Conservation (phyloP, 2,113 vertebrate genomes). For the Sapayoa aenigma region DNA sequence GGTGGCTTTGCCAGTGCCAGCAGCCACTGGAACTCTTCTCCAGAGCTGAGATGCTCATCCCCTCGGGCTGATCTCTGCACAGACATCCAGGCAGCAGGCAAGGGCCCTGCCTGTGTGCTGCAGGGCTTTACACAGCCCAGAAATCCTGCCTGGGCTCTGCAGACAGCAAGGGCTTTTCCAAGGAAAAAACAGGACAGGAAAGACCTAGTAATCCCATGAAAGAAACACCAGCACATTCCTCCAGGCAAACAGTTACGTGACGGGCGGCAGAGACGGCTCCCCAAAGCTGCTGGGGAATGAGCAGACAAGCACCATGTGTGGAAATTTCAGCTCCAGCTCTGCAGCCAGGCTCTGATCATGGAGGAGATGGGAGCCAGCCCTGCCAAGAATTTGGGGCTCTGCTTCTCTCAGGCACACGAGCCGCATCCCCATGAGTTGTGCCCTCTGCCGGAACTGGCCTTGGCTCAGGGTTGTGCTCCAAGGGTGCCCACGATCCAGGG, state of each 20-base stretch:
- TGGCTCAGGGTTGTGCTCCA: accelerated
- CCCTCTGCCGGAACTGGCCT: neutral
- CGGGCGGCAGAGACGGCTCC: conserved; percentile 73
- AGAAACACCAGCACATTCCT: conserved; percentile 77
- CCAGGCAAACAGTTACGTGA: conserved; percentile 74
- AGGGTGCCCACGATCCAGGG: accelerated
- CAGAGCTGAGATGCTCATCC: neutral
- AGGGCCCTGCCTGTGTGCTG: neutral
- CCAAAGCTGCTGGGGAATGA: conserved; percentile 26
- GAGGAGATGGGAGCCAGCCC: neutral
- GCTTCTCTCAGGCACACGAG: neutral
- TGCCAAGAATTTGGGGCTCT: neutral
- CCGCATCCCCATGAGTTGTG: neutral
- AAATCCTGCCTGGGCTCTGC: neutral
- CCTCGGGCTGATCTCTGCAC: neutral
- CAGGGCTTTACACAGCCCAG: conserved; percentile 20
- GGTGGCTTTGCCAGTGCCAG: neutral
- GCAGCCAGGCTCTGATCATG: neutral
- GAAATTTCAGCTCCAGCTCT: conserved; percentile 30
- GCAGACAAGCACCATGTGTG: conserved; percentile 75
- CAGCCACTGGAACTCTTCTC: neutral
- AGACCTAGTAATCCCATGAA: conserved; percentile 51
- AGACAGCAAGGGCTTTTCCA: conserved; percentile 40
- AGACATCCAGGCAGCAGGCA: neutral
- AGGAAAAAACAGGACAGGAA: conserved; percentile 62